Conservation (phyloP, 2,797 vertebrate genomes). For the Anguilla obscura region DNA sequence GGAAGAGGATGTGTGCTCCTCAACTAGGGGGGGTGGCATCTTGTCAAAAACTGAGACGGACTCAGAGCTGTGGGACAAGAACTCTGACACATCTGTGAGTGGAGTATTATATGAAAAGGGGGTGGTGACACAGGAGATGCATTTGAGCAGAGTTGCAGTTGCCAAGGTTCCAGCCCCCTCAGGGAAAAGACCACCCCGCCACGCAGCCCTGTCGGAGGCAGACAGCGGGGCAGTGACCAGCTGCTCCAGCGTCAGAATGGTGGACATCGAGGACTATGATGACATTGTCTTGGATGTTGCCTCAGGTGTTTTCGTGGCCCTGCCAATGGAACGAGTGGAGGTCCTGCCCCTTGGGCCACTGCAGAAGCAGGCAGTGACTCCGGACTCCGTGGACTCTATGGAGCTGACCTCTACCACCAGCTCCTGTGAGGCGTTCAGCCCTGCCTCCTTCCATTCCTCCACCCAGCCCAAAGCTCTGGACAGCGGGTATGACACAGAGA, state of each 20-base stretch:
- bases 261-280: conserved; percentile 47
- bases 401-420: conserved; percentile 80
- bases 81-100: not conserved
- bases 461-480: conserved; percentile 86
- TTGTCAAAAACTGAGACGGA: not conserved
- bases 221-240: conserved; percentile 36
- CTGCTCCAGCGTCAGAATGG: conserved; percentile 51
- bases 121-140: not conserved
- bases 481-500: conserved; percentile 96
- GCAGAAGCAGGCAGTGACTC: conserved; percentile 86
- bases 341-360: conserved; percentile 46
- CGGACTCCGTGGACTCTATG: conserved; percentile 85
- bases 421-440: conserved; percentile 80
- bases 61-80: conserved; percentile 4
- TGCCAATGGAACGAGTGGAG: conserved; percentile 49
- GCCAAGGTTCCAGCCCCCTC: not conserved
- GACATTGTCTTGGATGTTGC: conserved; percentile 58
- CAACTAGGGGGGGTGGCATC: not conserved
- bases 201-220: conserved; percentile 9
- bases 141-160: not conserved
- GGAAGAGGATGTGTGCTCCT: not conserved
- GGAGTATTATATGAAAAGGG: conserved; percentile 17
- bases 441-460: conserved; percentile 64
- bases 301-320: conserved; percentile 58
- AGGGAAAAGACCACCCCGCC: not conserved